Percentiles rank a stretch among this genome's conserved stretches.
Conservation (phyloP, 2,113 vertebrate genomes). For the Gambusia affinis region DNA sequence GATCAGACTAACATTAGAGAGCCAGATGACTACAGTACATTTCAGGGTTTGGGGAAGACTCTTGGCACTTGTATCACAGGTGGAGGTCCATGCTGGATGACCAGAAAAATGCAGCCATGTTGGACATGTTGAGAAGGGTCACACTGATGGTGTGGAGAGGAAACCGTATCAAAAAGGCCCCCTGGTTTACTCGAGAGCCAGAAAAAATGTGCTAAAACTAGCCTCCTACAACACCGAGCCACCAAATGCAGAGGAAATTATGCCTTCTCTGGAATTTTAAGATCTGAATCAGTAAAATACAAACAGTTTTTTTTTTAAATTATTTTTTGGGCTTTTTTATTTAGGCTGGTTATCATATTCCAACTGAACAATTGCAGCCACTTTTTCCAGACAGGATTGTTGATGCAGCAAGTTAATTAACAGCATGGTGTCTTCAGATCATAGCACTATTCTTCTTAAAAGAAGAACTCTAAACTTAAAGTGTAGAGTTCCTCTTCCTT, state of each 20-base stretch:
- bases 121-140: conserved; percentile 36
- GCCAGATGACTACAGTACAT: conserved; percentile 69
- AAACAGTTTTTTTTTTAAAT: not conserved
- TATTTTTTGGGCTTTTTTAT: too few species aligned
- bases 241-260: conserved; percentile 46
- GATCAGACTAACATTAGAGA: conserved; percentile 44
- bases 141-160: conserved; percentile 20
- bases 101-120: conserved; percentile 57
- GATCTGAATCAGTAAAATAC: not conserved
- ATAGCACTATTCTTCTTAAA: not conserved
- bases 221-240: conserved; percentile 37
- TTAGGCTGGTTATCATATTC: conserved; percentile 8
- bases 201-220: conserved; percentile 41
- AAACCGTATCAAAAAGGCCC: conserved; percentile 39
- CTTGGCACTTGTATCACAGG: conserved; percentile 74
- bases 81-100: conserved; percentile 66
- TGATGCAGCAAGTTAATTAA: not conserved
- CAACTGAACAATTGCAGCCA: conserved; percentile 40
- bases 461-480: not conserved
- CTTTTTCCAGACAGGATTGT: conserved; percentile 18
- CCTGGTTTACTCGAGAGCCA: conserved; percentile 28
- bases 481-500: not conserved
- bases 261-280: conserved; percentile 14
- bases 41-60: conserved; percentile 75
- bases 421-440: not conserved